Conservation (phyloP, 2,888 invertebrate genomes). For the Adelognathus sp. region DNA sequence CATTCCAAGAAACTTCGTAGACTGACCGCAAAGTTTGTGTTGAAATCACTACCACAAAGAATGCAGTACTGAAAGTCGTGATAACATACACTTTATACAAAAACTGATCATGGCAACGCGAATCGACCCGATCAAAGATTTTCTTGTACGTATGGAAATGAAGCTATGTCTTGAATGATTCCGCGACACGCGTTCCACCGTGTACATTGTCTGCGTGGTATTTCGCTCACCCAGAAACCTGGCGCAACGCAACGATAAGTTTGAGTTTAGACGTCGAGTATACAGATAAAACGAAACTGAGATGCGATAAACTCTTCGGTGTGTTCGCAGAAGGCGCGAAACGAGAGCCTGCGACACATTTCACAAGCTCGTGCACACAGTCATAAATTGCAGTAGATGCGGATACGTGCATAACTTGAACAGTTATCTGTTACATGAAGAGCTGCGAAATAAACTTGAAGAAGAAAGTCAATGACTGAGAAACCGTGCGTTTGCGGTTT, state of each 20-base stretch:
- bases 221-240: neutral
- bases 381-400: neutral
- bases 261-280: slow-evolving; percentile 7
- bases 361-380: neutral
- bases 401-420: neutral
- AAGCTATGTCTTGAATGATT: neutral
- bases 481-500: no score
- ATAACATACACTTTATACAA: no score
- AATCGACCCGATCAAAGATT: neutral
- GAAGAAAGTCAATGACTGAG: no score
- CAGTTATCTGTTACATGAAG: neutral
- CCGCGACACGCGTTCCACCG: neutral
- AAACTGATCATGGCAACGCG: neutral
- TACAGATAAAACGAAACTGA: neutral
- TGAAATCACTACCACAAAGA: no score
- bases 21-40: no score
- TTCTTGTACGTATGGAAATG: neutral
- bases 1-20: no score
- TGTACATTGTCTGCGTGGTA: neutral
- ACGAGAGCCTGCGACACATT: neutral
- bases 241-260: neutral
- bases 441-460: neutral
- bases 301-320: slow-evolving; percentile 3
- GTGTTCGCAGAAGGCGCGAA: neutral
- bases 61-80: no score